Evolutionary conservation across 2,113 vertebrate genomes (phyloP), one percentile per base, ranked within the genome.

Genomic region (Hippocampus mohnikei): DNA sequence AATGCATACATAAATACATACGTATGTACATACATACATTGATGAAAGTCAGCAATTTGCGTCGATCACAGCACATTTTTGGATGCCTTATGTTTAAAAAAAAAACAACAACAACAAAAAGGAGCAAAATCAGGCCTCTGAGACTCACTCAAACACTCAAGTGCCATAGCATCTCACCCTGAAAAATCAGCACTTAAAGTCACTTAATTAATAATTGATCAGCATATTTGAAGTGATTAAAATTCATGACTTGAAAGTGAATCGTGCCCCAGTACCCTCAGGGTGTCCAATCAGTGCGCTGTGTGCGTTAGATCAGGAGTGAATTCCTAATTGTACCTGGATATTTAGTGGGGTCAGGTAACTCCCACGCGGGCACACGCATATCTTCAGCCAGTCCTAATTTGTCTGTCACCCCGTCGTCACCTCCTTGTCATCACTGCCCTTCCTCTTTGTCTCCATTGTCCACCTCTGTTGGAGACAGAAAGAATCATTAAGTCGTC

Each of bases 121-220:
- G 3, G 6, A 33, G 5, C 33, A 40, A 62, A 62, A 62, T 21
- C 10, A 20, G 20, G 33, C 16, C 33, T 10, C 18, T 21, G 21
- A 21, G 18, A 37, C 60, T 18, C 64, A 46, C 79, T 77, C 83
- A 66, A 79, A 87, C 88, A 90, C 58, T 89, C 88, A 85, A 84
- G 89, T 88, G 23, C 15, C 23, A 58, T 80, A 62, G 61, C 8
- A 23, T n/a, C 81, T 83, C 80, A 55, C 72, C 84, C 87, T 87
- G 79, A 79, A 90, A 88, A 40, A 92, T 90, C 89, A 90, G 88
- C 91, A 91, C 89, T 92, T 92, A 90, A 88, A 91, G 89, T 92
- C 90, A 88, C 88, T 88, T 91, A 89, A 92, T 93, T 92, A 92
- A 93, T 93, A 91, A 92, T 93, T 90, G 90, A 93, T 91, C 88